phyloP scores from a whole-genome alignment of 30 jellyfish, hydroid and myxozoan genomes.

The Aurelia sp. region DNA sequence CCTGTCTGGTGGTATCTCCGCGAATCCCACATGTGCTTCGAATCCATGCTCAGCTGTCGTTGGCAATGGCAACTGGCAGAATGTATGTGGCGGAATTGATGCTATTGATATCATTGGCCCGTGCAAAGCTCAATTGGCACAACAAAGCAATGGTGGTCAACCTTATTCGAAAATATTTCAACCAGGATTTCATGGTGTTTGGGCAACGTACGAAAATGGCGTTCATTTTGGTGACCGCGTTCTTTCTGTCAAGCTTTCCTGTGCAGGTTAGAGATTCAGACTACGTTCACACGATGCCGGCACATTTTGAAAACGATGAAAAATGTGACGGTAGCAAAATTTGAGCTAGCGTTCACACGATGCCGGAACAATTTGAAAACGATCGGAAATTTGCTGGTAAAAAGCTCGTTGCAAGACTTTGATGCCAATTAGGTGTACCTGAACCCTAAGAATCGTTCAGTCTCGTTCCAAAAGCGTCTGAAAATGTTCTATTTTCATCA shows the following conservation, averaged over 20 bases:
- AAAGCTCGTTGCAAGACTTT: too few relatives aligned
- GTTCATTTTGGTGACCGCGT: constrained; percentile 56
- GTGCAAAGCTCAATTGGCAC: constrained; percentile 60
- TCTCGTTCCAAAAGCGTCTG: too few relatives aligned
- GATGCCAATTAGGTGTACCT: too few relatives aligned
- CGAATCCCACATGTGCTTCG: constrained; percentile 20
- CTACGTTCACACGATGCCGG: background rate
- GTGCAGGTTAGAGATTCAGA: constrained; percentile 37
- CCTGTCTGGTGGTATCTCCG: constrained; percentile 11
- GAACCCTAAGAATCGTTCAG: too few relatives aligned
- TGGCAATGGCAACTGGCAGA: constrained; percentile 69
- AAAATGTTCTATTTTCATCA: too few relatives aligned
- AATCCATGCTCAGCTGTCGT: constrained; percentile 48
- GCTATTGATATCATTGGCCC: constrained; percentile 58
- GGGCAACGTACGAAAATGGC: constrained; percentile 53
- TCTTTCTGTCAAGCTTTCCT: constrained; percentile 37
- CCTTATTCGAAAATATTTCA: constrained; percentile 29
- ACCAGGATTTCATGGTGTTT: constrained; percentile 63
- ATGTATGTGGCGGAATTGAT: constrained; percentile 51
- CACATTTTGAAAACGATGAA: too few relatives aligned
- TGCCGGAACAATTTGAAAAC: too few relatives aligned
- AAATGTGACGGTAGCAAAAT: too few relatives aligned
- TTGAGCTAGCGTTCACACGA: too few relatives aligned
- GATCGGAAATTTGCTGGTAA: too few relatives aligned
- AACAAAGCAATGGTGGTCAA: constrained; percentile 2